Conservation (phyloP, 2,888 invertebrate species). For the Hydropsyche betteni region DNA sequence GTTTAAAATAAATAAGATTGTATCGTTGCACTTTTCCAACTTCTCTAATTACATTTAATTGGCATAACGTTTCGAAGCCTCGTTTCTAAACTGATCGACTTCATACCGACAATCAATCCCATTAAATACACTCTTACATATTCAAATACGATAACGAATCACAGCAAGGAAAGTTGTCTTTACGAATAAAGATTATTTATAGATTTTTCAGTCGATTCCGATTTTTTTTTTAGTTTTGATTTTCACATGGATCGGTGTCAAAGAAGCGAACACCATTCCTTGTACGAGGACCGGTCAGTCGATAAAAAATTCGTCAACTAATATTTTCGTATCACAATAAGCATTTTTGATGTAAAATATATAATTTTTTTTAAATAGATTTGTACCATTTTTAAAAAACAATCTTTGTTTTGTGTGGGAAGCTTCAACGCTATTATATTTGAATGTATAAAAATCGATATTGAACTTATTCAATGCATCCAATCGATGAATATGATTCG, state of each 20-base stretch:
- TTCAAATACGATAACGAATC: too few relatives aligned
- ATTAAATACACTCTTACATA: not conserved
- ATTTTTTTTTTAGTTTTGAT: constrained; percentile 62
- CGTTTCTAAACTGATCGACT: not conserved
- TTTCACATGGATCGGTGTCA: constrained; percentile 67
- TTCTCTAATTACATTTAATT: constrained; percentile 3
- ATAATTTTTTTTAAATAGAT: too few relatives aligned
- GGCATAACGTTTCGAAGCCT: not conserved
- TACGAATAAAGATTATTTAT: too few relatives aligned
- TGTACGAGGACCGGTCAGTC: constrained; percentile 64
- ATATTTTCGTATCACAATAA: not conserved
- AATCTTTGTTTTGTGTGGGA: too few relatives aligned
- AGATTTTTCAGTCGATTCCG: too few relatives aligned
- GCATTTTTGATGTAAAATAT: not conserved
- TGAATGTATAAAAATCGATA: too few relatives aligned
- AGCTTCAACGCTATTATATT: too few relatives aligned
- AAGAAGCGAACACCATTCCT: constrained; percentile 64
- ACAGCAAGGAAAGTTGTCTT: too few relatives aligned
- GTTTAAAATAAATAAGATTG: constrained; percentile 27
- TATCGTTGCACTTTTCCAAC: constrained; percentile 36
- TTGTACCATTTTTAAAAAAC: too few relatives aligned
- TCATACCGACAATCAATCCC: not conserved
- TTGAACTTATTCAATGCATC: too few relatives aligned
- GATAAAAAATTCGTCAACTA: not conserved
- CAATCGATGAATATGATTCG: too few relatives aligned